These are phyloP conservation scores for Cyanistes caeruleus DNA, from an alignment of 2,113 vertebrate genomes.

Conservation along the genomic window DNA sequence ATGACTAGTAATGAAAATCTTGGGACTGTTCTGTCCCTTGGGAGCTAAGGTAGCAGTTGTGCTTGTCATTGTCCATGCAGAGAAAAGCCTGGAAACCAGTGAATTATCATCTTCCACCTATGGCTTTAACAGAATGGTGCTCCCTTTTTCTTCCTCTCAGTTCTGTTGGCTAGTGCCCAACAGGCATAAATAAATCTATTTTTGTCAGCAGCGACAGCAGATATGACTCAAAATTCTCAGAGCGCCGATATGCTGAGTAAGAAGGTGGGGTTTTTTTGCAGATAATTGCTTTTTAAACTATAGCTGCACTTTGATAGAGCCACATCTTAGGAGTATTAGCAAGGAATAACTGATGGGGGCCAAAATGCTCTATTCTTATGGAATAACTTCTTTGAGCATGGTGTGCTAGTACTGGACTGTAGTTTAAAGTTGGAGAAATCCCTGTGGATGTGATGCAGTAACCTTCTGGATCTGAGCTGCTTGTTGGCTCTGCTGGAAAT, in stretches of 20 bases:
- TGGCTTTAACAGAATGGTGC: background rate
- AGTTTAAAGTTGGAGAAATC: background rate
- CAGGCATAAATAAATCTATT: conserved; percentile 55
- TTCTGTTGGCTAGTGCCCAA: conserved; percentile 33
- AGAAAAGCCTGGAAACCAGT: background rate
- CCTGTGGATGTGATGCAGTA: background rate
- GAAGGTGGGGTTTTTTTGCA: background rate
- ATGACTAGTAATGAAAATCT: background rate
- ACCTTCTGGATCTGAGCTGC: background rate
- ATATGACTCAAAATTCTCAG: conserved; percentile 57
- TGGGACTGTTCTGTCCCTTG: background rate
- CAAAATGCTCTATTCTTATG: background rate
- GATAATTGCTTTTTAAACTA: conserved; percentile 24
- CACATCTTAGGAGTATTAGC: background rate
- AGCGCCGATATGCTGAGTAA: conserved; percentile 62
- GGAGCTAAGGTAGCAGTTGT: background rate
- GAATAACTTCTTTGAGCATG: background rate
- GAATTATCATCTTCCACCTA: background rate
- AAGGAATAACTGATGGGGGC: background rate
- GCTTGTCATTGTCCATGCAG: background rate
- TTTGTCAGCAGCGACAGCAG: background rate
- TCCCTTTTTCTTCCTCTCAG: background rate
- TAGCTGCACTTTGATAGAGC: background rate
- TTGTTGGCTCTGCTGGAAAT: background rate
- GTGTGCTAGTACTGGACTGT: background rate